Percentiles rank a stretch among this genome's conserved stretches.
phyloP scores from a whole-genome alignment of 2,113 vertebrate genomes.

The Typhlomys cinereus region DNA sequence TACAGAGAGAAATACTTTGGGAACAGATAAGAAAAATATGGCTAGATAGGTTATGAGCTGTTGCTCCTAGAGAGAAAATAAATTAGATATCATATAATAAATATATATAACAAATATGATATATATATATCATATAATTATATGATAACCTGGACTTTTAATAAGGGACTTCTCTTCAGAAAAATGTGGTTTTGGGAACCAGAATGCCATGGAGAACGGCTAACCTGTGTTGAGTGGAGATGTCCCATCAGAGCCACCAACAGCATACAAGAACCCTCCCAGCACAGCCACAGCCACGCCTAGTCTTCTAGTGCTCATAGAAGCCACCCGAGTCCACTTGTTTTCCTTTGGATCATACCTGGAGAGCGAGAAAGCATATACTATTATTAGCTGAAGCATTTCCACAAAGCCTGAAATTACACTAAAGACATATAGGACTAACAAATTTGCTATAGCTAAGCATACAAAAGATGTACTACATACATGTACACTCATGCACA shows the following conservation, averaged over 20 bases:
- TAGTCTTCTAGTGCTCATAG: conserved; percentile 97
- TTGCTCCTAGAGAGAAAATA: neutral
- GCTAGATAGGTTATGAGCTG: neutral
- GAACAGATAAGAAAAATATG: neutral
- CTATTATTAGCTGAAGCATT: neutral
- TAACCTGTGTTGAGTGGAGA: conserved; percentile 98
- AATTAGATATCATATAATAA: neutral
- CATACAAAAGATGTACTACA: neutral
- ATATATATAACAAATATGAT: neutral
- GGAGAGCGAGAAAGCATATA: conserved; percentile 36
- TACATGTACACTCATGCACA: too few relatives aligned
- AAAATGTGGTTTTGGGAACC: neutral
- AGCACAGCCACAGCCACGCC: conserved; percentile 98
- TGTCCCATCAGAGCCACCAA: conserved; percentile 98
- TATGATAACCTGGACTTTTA: neutral
- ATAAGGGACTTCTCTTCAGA: neutral
- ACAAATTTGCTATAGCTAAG: neutral
- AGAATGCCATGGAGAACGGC: neutral
- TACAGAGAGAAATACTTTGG: neutral
- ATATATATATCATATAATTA: neutral
- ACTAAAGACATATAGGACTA: neutral
- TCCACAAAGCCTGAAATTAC: neutral
- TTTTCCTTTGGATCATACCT: conserved; percentile 99
- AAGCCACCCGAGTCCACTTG: conserved; percentile 99
- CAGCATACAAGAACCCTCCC: conserved; percentile 97